phyloP scores from a whole-genome alignment of 2,888 invertebrate species.

The Andrena flavipes region DNA sequence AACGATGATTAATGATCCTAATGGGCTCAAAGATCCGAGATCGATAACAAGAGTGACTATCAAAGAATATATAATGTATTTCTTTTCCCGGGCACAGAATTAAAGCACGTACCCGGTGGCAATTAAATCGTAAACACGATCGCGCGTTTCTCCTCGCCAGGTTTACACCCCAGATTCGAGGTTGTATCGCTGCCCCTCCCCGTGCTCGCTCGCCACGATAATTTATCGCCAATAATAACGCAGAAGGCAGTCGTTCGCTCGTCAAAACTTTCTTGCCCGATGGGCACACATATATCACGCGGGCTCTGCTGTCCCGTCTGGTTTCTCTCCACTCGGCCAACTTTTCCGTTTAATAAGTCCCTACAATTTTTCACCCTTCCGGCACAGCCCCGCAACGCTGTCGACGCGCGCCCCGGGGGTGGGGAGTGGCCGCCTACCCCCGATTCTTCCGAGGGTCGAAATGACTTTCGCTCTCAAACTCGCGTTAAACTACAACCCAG shows the following conservation, averaged over 20 bases:
- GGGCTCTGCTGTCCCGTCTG: constrained; percentile 55
- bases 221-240: constrained; percentile 75
- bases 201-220: constrained; percentile 53
- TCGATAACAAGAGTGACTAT: too few species aligned
- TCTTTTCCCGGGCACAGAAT: background rate
- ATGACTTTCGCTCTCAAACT: constrained; percentile 66
- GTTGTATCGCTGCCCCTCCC: constrained; percentile 29
- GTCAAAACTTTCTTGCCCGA: constrained; percentile 73
- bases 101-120: background rate
- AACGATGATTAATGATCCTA: too few species aligned
- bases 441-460: constrained; percentile 48
- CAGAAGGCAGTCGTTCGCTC: constrained; percentile 69
- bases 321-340: constrained; percentile 68
- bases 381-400: constrained; percentile 29
- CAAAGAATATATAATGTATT: too few species aligned
- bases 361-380: constrained; percentile 81
- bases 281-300: constrained; percentile 77
- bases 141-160: constrained; percentile 29
- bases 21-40: too few species aligned
- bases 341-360: constrained; percentile 83
- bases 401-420: constrained; percentile 29
- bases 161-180: constrained; percentile 47
- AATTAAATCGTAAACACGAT: constrained; percentile 8
- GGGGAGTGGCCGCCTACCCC: background rate
- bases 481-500: constrained; percentile 66